Conservation (phyloP, 2,888 invertebrate species). For the Harpalus rubripes region DNA sequence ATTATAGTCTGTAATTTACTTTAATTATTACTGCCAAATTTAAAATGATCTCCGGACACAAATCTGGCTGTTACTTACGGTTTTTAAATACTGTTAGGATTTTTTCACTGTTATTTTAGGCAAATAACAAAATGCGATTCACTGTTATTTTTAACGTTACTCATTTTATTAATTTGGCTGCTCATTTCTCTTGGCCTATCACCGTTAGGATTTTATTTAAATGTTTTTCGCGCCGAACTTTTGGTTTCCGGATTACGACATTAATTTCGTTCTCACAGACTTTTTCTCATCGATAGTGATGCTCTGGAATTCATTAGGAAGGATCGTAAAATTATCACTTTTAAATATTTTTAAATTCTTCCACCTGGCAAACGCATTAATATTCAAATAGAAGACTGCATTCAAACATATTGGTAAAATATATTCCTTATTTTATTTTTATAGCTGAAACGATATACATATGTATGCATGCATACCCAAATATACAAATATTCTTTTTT, state of each 20-base stretch:
- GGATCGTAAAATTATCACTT: conserved; percentile 17
- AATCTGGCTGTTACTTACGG: conserved; percentile 37
- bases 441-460: too few relatives aligned
- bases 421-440: too few relatives aligned
- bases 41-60: conserved; percentile 4
- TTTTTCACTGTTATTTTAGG: conserved; percentile 62
- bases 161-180: conserved; percentile 58
- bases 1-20: background rate
- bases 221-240: conserved; percentile 57
- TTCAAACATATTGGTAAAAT: too few relatives aligned
- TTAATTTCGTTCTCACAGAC: conserved; percentile 51
- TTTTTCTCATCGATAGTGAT: conserved; percentile 29
- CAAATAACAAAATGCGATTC: conserved; percentile 61
- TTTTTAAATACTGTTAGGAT: conserved; percentile 57
- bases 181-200: conserved; percentile 55
- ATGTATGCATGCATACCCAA: too few relatives aligned
- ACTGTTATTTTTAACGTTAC: conserved; percentile 65
- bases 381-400: too few relatives aligned
- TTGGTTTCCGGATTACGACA: conserved; percentile 61
- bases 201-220: conserved; percentile 60
- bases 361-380: too few relatives aligned
- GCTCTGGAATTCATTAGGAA: conserved; percentile 8
- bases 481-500: too few relatives aligned
- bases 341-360: conserved; percentile 5
- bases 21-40: conserved; percentile 28